Percentiles rank a stretch among this genome's conserved stretches.
These are phyloP conservation scores for Pristionchus arcanus DNA, from an alignment of 2,888 invertebrate species.

Conservation along the genomic window DNA sequence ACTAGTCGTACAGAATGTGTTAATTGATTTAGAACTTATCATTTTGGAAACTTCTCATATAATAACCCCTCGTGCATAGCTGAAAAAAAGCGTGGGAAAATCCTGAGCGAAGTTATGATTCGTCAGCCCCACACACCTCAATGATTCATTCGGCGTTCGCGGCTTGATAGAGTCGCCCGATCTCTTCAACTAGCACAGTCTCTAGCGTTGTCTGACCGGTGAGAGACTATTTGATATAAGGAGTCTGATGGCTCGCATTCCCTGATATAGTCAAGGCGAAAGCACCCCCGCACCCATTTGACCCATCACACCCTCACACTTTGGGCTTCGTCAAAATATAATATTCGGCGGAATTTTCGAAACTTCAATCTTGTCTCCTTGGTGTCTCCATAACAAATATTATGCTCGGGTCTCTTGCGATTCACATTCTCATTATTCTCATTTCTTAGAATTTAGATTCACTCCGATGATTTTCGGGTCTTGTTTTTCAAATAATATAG, in stretches of 20 bases:
- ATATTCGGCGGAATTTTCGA: neutral
- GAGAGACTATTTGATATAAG: too few species aligned
- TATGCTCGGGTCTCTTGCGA: neutral
- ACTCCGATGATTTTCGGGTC: too few species aligned
- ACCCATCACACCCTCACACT: neutral
- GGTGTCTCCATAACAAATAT: neutral
- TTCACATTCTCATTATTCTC: too few species aligned
- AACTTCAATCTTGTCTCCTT: neutral
- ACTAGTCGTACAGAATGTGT: neutral
- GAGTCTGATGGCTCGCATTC: too few species aligned
- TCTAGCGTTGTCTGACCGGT: too few species aligned
- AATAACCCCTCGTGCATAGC: neutral
- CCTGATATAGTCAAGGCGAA: neutral
- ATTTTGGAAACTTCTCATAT: neutral
- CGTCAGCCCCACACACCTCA: neutral
- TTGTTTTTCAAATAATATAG: too few species aligned
- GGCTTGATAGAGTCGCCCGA: neutral
- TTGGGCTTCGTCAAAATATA: neutral
- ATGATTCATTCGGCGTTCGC: neutral
- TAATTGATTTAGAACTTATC: neutral
- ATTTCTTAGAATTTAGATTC: too few species aligned
- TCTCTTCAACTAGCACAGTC: too few species aligned
- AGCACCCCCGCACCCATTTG: neutral
- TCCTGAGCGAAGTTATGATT: neutral
- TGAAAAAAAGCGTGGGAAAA: conserved; percentile 10